phyloP scores from a whole-genome alignment of 2,888 invertebrate species.

The Meteorus colon region DNA sequence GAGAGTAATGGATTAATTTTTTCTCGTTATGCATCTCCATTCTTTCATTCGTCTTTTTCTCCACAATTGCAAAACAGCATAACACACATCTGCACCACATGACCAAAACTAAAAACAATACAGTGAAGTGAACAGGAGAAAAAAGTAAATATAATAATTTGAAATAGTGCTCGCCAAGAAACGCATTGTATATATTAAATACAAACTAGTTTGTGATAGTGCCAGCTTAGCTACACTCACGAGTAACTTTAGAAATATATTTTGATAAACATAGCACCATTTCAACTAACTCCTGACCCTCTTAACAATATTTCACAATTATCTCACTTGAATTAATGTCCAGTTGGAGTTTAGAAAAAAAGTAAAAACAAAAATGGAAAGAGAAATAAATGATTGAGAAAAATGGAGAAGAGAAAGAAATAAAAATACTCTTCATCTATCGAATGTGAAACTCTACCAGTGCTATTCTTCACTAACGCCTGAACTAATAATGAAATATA shows the following conservation, averaged over 20 bases:
- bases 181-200: neutral
- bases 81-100: neutral
- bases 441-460: neutral
- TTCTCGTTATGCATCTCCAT: constrained; percentile 10
- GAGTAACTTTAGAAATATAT: constrained; percentile 22
- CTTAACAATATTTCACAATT: constrained; percentile 27
- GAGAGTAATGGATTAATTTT: constrained; percentile 33
- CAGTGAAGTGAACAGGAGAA: neutral
- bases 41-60: constrained; percentile 1
- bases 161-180: constrained; percentile 4
- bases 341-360: neutral
- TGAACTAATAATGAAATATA: constrained; percentile 52
- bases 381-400: neutral
- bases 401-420: neutral
- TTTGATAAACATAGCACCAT: constrained; percentile 15
- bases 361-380: neutral
- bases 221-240: neutral
- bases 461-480: constrained; percentile 32
- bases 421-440: neutral
- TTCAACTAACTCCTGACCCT: constrained; percentile 6
- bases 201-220: neutral
- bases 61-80: neutral
- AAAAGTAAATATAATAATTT: neutral
- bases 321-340: constrained; percentile 13
- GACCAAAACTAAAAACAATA: neutral